Evolutionary conservation across 2,113 vertebrate species (phyloP), one percentile per base, ranked within the genome.

Genomic region (Copsychus sechellarum): DNA sequence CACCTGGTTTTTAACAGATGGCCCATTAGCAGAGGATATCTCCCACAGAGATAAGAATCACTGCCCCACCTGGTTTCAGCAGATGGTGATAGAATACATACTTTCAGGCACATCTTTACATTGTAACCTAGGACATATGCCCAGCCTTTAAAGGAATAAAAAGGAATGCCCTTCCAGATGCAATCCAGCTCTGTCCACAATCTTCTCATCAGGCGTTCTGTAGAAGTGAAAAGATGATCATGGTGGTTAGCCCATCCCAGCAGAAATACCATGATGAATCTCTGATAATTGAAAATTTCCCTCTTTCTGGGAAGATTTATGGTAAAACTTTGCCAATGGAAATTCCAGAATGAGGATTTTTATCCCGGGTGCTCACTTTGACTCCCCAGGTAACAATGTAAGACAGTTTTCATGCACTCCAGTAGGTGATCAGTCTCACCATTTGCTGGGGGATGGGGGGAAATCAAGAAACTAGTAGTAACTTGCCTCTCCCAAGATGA

Each of bases 181-280:
- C 11, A 13, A 45, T 92, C 42, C 40, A 77, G 42, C 58, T 56
- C 57, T 89, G 70, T n/a, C 28, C 25, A 22, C 26, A 45, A 29
- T 61, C 31, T 53, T 65, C 57, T 76, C 25, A 19, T 28, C 31
- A 51, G 60, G 18, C 69, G 51, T 54, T 85, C 57, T 60, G 53
- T 16, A 47, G n/a, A 16, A 86, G 29, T 22, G 36, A 62, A n/a
- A 70, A 48, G n/a, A 43, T 4, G 21, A 56, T 43, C 2, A 1
- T 28, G 8, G 40, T 50, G 20, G 31, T 73, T 88, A 70, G 33
- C 33, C 48, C 77, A n/a, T 53, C 71, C 54, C 33, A 71, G 60
- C 0, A 0, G 36, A 81, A 71, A 66, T 67, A 34, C 43, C 8
- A 2, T 48, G 25, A 42, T 23, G 69, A 24, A 60, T 71, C 5